These are phyloP conservation scores for Chironomus riparius DNA, from an alignment of 2,888 invertebrate genomes.

Conservation along the genomic window DNA sequence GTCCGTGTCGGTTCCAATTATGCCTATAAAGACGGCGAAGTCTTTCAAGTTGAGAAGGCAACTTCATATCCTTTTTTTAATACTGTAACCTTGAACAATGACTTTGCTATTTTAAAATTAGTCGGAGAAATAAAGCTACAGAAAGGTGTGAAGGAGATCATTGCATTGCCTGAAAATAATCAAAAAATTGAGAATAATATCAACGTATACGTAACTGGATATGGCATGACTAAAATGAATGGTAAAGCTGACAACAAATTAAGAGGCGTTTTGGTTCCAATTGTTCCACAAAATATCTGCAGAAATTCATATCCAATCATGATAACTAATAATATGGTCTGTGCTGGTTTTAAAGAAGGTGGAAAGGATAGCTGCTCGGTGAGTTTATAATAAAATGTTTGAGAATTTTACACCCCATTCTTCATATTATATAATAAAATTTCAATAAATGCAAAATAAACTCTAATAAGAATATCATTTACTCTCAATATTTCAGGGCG, in stretches of 20 bases:
- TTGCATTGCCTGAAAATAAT: conserved; percentile 33
- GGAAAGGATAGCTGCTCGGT: conserved; percentile 36
- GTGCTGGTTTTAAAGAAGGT: conserved; percentile 34
- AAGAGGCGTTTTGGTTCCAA: conserved; percentile 35
- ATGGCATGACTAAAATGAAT: conserved; percentile 35
- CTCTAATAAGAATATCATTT: neutral
- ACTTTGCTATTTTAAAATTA: conserved; percentile 41
- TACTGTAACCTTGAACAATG: conserved; percentile 39
- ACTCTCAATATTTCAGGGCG: neutral
- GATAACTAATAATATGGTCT: conserved; percentile 37
- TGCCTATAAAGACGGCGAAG: conserved; percentile 36
- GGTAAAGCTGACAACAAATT: conserved; percentile 30
- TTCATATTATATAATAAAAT: no score
- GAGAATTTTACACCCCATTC: no score
- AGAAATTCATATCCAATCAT: conserved; percentile 31
- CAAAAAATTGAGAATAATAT: conserved; percentile 34
- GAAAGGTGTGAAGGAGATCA: conserved; percentile 29
- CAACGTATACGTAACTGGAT: conserved; percentile 37
- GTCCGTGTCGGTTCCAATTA: conserved; percentile 41
- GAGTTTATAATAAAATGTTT: neutral
- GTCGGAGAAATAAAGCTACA: conserved; percentile 32
- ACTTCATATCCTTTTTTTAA: conserved; percentile 39
- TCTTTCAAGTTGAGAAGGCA: conserved; percentile 35
- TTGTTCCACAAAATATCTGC: conserved; percentile 34
- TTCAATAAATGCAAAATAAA: no score